A percentile compares a stretch with the other conserved stretches of the same genome.
Evolutionary conservation across 2,113 vertebrate species (phyloP).

Genomic region (Protobothrops flavoviridis): DNA sequence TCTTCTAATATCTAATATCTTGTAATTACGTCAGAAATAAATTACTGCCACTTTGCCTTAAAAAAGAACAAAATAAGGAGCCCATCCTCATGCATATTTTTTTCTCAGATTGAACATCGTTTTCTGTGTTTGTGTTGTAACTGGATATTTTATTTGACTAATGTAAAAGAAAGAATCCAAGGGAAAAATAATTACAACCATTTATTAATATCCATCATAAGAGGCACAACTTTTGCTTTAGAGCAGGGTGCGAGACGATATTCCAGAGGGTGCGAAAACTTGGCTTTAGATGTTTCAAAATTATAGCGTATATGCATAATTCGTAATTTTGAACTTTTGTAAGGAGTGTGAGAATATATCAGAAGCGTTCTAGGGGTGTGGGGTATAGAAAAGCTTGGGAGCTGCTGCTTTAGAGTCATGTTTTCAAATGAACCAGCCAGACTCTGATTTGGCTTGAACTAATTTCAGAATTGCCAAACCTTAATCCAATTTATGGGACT

Average conservation of each 20-base stretch:
- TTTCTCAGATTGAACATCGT: background rate
- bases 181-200: background rate
- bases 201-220: background rate
- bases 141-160: background rate
- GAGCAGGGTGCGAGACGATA: no score
- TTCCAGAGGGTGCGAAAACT: no score
- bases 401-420: background rate
- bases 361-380: no score
- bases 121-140: background rate
- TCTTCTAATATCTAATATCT: background rate
- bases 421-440: background rate
- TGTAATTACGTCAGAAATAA: background rate
- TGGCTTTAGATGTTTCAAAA: no score
- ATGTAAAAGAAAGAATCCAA: background rate
- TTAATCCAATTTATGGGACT: background rate
- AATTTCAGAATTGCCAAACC: background rate
- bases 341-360: no score
- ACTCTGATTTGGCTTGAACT: background rate
- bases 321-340: no score
- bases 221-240: background rate
- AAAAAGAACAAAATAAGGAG: background rate
- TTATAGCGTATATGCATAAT: no score
- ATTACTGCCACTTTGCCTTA: background rate
- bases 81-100: background rate
- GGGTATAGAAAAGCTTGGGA: no score